phyloP scores from a whole-genome alignment of 2,797 vertebrate genomes.

The Sitta carolinensis region DNA sequence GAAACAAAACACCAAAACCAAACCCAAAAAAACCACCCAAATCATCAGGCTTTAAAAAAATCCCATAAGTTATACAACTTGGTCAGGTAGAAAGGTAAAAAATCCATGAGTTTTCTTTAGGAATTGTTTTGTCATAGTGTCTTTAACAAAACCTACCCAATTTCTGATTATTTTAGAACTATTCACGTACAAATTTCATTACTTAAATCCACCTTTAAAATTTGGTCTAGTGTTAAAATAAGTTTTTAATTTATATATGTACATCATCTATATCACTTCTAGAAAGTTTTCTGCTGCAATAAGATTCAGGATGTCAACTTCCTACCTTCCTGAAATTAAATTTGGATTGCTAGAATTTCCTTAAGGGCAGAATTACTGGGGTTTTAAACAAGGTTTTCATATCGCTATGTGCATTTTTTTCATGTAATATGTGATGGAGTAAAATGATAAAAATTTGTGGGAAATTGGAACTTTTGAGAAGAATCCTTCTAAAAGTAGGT shows the following conservation, averaged over 20 bases:
- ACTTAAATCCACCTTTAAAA: not conserved
- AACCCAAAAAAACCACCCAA: too few species aligned
- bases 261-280: rapidly evolving
- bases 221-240: not conserved
- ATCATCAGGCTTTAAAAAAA: not conserved
- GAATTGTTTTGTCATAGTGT: not conserved
- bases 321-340: not conserved
- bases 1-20: too few species aligned
- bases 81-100: not conserved
- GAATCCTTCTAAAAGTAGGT: not conserved
- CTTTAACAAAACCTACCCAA: not conserved
- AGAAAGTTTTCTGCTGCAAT: not conserved
- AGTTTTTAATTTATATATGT: not conserved
- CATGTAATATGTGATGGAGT: not conserved
- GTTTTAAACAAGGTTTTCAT: not conserved
- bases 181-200: not conserved
- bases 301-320: not conserved
- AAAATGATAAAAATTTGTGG: not conserved
- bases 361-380: not conserved
- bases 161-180: not conserved
- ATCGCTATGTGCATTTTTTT: not conserved
- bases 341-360: not conserved
- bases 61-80: rapidly evolving
- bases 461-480: not conserved
- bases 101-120: not conserved